phyloP scores from a whole-genome alignment of 2,797 vertebrate genomes.

The Poecilia velifera region DNA sequence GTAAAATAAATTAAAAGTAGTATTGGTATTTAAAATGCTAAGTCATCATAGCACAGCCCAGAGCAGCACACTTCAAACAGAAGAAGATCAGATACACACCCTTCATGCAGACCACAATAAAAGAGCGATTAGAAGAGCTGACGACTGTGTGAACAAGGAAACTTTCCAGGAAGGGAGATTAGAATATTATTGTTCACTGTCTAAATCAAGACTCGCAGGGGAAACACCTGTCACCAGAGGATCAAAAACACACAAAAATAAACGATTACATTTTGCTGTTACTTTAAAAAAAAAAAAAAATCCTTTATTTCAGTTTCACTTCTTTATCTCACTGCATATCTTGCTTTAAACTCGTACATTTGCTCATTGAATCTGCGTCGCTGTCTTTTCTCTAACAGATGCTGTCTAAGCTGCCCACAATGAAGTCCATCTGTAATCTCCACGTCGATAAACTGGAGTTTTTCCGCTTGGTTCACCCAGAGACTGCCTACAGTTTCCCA shows the following conservation, averaged over 20 bases:
- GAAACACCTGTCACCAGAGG: neutral
- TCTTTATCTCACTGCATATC: neutral
- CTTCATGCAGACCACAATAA: neutral
- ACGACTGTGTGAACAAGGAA: neutral
- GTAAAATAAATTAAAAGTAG: neutral
- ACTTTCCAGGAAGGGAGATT: neutral
- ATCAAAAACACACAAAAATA: neutral
- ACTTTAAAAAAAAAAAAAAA: neutral
- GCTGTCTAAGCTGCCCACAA: conserved; percentile 88
- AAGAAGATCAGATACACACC: neutral
- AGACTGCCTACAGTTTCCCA: conserved; percentile 89
- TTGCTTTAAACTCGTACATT: neutral
- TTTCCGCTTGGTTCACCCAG: conserved; percentile 90
- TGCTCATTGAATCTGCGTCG: conserved; percentile 2
- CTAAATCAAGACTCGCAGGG: neutral
- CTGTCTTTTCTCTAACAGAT: conserved; percentile 77
- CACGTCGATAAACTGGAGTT: conserved; percentile 92
- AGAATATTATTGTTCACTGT: neutral
- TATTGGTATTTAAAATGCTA: neutral
- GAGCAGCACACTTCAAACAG: neutral
- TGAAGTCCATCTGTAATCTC: conserved; percentile 93
- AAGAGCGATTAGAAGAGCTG: neutral
- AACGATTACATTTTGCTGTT: neutral
- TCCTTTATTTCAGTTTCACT: neutral
- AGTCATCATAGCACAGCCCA: neutral